Percentiles rank a stretch among this genome's conserved stretches.
phyloP scores from a whole-genome alignment of 1,140 invertebrate genomes.

The Drosophila novamexicana region DNA sequence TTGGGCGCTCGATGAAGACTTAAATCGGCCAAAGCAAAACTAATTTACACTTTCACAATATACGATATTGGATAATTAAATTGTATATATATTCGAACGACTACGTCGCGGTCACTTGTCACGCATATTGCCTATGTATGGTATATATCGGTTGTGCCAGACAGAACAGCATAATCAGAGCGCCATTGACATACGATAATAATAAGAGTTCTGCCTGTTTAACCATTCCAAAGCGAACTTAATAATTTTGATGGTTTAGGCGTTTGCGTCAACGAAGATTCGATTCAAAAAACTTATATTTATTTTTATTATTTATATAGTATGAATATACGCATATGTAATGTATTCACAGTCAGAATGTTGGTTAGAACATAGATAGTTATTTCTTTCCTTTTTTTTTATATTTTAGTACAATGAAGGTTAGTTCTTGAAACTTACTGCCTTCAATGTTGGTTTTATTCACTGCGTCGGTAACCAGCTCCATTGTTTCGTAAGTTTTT shows the following conservation, averaged over 20 bases:
- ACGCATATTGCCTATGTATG: conserved; percentile 36
- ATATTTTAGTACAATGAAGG: no score
- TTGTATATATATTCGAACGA: conserved; percentile 57
- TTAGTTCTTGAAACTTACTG: conserved; percentile 53
- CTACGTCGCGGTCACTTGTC: conserved; percentile 40
- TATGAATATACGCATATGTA: no score
- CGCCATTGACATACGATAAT: conserved; percentile 20
- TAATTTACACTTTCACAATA: conserved; percentile 42
- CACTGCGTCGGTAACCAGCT: conserved; percentile 39
- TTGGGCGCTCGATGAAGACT: conserved; percentile 10
- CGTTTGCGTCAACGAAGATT: neutral
- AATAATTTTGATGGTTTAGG: neutral
- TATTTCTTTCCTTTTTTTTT: neutral
- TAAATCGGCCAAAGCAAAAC: conserved; percentile 29
- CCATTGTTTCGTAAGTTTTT: conserved; percentile 42
- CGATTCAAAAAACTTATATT: neutral
- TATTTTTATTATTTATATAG: no score
- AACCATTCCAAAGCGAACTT: neutral
- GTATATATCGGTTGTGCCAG: conserved; percentile 1
- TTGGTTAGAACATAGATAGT: neutral
- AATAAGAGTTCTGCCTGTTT: neutral
- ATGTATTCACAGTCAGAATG: neutral
- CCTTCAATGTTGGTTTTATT: conserved; percentile 45
- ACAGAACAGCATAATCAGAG: conserved; percentile 22
- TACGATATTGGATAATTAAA: conserved; percentile 40